These are phyloP conservation scores for Taenioides sp. DNA, from an alignment of 2,797 vertebrate species.

Conservation along the genomic window DNA sequence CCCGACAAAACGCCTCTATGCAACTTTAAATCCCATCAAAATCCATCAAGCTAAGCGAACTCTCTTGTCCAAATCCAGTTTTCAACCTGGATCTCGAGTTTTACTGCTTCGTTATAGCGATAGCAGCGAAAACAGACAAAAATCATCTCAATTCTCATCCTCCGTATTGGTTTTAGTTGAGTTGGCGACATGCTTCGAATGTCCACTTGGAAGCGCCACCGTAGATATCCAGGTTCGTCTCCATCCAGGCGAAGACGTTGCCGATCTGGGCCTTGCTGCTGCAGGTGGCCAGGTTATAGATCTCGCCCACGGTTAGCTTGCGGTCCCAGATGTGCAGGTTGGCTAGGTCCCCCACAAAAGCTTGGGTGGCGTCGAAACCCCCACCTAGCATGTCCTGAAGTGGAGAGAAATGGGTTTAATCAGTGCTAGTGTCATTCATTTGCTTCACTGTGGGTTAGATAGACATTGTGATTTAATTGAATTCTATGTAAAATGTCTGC, in stretches of 20 bases:
- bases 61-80: conserved; percentile 63
- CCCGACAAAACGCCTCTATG: conserved; percentile 42
- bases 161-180: conserved; percentile 81
- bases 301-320: conserved; percentile 90
- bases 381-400: conserved; percentile 92
- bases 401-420: conserved; percentile 46
- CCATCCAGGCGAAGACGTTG: conserved; percentile 95
- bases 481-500: no score
- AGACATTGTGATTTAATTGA: conserved; percentile 1
- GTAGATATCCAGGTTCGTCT: conserved; percentile 91
- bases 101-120: conserved; percentile 42
- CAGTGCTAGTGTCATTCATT: conserved; percentile 16
- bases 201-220: conserved; percentile 97
- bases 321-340: conserved; percentile 98
- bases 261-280: conserved; percentile 91
- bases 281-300: conserved; percentile 94
- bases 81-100: conserved; percentile 41
- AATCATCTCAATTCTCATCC: conserved; percentile 18
- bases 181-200: conserved; percentile 94
- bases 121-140: conserved; percentile 41
- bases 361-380: conserved; percentile 95
- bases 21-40: conserved; percentile 52
- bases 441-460: conserved; percentile 21
- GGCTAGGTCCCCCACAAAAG: conserved; percentile 93
- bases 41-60: conserved; percentile 48